Base-by-base conservation (phyloP, 1,140 invertebrate genomes). In the Colletes latitarsis region DNA sequence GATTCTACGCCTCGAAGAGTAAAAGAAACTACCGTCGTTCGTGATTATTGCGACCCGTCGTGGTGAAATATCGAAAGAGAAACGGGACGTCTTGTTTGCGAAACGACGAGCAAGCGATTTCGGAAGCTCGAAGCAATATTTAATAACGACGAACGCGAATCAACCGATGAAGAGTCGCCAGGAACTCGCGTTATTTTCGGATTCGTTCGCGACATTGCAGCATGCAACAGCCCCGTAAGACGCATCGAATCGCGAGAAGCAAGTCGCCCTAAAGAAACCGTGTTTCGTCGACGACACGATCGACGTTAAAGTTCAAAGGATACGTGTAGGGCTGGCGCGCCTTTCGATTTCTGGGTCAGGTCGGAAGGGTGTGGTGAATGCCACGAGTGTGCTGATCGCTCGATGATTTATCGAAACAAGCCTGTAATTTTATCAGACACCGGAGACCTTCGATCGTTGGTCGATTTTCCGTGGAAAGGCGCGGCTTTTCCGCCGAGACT, bases 301-400 rank as follows among this genome's bases (percentile, higher is more conserved):
- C 72, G 39, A 10, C 53, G 30, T 17, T 52, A 66, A 77, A 84
- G 63, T 72, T 66, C 53, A 82, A 85, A 81, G 43, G 62, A 66
- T 43, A 85, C 30, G 62, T 76, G 21, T 82, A 75, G 67, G 74
- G 60, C 64, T 39, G 83, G 77, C 85, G 81, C 83, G 67, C 82
- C 87, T 60, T 86, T 83, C 84, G 62, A 72, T 83, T 88, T 91
- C 77, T 90, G 85, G 88, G 86, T 91, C 88, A 87, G 77, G 82
- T 66, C 67, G 43, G 70, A 77, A 89, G 81, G 85, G 86, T 88
- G 86, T 84, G 88, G 88, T 88, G 73, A 86, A 81, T 66, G 58
- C 68, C 81, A 77, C 39, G 53, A 87, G 75, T 81, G 74, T 46
- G 30, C 30, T 73, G 46, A 82, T 75, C 75, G 55, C 46, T 53